A percentile compares a stretch with the other conserved stretches of the same genome.
phyloP scores from a whole-genome alignment of 2,888 invertebrate genomes.

The Linyphia triangularis region DNA sequence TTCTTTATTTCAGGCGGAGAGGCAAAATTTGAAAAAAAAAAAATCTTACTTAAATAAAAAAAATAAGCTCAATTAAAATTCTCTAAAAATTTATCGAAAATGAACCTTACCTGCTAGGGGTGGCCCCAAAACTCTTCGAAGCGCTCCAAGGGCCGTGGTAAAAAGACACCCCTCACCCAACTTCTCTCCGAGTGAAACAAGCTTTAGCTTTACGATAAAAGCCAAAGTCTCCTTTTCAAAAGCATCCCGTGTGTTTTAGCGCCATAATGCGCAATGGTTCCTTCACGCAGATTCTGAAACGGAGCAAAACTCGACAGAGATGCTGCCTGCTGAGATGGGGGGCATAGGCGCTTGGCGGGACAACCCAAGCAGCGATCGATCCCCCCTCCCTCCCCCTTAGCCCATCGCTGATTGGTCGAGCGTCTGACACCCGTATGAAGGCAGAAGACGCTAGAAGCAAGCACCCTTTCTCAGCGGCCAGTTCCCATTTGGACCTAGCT shows the following conservation, averaged over 20 bases:
- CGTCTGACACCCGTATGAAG: constrained; percentile 66
- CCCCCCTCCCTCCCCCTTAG: constrained; percentile 52
- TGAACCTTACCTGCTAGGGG: constrained; percentile 13
- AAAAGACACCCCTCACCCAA: constrained; percentile 51
- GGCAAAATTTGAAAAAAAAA: no score
- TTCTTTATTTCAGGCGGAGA: no score
- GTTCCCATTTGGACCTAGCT: constrained; percentile 66
- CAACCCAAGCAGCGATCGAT: constrained; percentile 65
- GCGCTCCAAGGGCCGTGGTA: constrained; percentile 8
- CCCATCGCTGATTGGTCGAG: constrained; percentile 61
- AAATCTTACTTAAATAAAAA: no score
- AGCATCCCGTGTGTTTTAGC: constrained; percentile 72
- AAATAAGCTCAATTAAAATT: no score
- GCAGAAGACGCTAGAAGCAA: constrained; percentile 64
- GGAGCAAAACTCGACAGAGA: constrained; percentile 72
- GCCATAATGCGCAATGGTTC: constrained; percentile 70
- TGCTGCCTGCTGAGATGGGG: constrained; percentile 45
- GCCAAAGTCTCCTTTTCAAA: constrained; percentile 73
- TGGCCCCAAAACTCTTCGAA: no score
- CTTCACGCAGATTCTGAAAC: constrained; percentile 71
- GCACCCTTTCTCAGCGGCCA: constrained; percentile 39
- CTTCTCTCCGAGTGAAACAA: constrained; percentile 63
- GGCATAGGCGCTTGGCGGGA: constrained; percentile 54
- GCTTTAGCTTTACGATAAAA: constrained; percentile 72
- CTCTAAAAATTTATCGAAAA: background rate